phyloP scores from a whole-genome alignment of 2,797 vertebrate genomes.

The Stomatorhinus walkeri region DNA sequence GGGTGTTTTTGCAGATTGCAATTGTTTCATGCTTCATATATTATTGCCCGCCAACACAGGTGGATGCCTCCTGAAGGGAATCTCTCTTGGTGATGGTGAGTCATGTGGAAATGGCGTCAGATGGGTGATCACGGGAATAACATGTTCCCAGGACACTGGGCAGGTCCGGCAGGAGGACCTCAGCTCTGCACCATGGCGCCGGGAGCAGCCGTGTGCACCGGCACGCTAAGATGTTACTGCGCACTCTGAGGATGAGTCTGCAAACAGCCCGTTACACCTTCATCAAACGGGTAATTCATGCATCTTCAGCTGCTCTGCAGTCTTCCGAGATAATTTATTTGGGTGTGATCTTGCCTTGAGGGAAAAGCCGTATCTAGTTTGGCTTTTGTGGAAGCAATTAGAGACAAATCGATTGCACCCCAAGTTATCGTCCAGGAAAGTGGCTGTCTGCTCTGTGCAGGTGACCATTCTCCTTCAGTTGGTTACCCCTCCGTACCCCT shows the following conservation, averaged over 20 bases:
- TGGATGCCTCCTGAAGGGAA: not conserved
- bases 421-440: not conserved
- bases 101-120: not conserved
- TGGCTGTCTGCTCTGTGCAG: not conserved
- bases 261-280: not conserved
- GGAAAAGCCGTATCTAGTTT: not conserved
- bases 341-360: not conserved
- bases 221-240: not conserved
- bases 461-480: not conserved
- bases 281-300: not conserved
- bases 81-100: not conserved
- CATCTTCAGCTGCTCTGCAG: not conserved
- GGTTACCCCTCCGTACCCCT: not conserved
- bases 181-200: not conserved
- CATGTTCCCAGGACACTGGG: not conserved
- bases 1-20: not conserved
- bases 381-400: constrained; percentile 9
- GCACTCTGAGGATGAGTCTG: not conserved
- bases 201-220: not conserved
- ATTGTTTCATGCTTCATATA: not conserved
- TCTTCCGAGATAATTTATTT: not conserved
- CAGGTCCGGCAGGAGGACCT: not conserved
- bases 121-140: not conserved
- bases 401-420: not conserved
- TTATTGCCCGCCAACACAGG: not conserved